Percentiles rank a stretch among this genome's conserved stretches.
Conservation (phyloP, 2,113 vertebrate species). For the Archocentrus centrarchus region DNA sequence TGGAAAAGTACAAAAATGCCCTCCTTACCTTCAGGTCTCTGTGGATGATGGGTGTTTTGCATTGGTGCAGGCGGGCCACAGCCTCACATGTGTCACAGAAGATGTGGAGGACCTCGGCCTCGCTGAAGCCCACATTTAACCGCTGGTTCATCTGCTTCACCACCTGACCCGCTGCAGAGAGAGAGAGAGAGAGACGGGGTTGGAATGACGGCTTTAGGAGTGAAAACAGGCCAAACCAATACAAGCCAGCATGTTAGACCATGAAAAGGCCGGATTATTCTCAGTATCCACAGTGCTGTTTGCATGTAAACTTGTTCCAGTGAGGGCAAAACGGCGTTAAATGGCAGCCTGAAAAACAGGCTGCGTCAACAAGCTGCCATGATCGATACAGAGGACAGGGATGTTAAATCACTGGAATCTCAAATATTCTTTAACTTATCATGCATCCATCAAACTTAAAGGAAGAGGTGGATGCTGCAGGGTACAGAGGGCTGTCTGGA, state of each 20-base stretch:
- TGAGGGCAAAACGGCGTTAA: slow-evolving; percentile 6
- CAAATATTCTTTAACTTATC: neutral
- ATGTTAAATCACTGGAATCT: neutral
- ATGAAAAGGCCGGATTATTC: accelerated
- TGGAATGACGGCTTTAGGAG: neutral
- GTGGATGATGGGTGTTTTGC: slow-evolving; percentile 96
- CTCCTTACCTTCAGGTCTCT: slow-evolving; percentile 91
- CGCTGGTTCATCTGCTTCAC: slow-evolving; percentile 98
- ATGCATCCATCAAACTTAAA: neutral
- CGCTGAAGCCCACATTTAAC: slow-evolving; percentile 90
- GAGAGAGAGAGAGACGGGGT: neutral
- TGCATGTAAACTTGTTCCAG: slow-evolving; percentile 2
- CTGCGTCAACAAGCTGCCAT: neutral
- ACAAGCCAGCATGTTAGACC: neutral
- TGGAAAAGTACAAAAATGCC: accelerated
- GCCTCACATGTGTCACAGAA: slow-evolving; percentile 97
- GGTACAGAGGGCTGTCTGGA: accelerated
- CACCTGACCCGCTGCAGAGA: slow-evolving; percentile 89
- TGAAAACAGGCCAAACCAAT: neutral
- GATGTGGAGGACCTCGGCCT: slow-evolving; percentile 90
- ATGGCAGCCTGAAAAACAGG: neutral
- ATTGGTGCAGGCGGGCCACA: slow-evolving; percentile 94
- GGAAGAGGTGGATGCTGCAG: accelerated
- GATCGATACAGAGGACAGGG: neutral
- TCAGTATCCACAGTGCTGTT: neutral